These are phyloP conservation scores for Calyptommatus sinebrachiatus DNA, from an alignment of 2,113 vertebrate genomes.

Conservation along the genomic window DNA sequence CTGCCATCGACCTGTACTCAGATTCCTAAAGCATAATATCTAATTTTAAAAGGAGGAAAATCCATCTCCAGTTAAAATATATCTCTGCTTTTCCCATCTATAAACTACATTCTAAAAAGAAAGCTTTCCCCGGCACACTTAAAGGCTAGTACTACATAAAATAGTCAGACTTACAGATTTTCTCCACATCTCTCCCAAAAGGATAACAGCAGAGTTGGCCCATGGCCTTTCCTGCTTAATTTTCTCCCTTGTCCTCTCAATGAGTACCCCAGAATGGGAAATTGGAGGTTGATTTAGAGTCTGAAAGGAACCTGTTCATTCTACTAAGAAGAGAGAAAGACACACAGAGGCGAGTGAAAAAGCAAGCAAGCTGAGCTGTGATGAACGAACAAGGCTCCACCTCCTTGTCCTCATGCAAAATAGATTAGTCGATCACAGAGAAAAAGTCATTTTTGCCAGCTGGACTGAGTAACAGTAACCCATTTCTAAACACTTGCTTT, in stretches of 20 bases:
- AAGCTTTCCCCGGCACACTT: slow-evolving; percentile 15
- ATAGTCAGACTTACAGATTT: slow-evolving; percentile 86
- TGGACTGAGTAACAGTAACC: neutral
- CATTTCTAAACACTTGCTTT: neutral
- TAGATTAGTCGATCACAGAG: slow-evolving; percentile 36
- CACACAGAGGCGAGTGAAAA: slow-evolving; percentile 19
- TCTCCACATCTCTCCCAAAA: slow-evolving; percentile 87
- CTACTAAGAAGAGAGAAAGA: slow-evolving; percentile 26
- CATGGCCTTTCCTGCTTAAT: slow-evolving; percentile 76
- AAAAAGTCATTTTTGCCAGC: neutral
- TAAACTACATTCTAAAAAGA: slow-evolving; percentile 36
- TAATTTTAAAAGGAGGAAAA: neutral
- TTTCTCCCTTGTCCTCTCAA: slow-evolving; percentile 44
- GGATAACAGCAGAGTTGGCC: slow-evolving; percentile 97
- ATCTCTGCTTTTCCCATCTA: slow-evolving; percentile 4
- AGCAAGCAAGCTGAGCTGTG: slow-evolving; percentile 27
- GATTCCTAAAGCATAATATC: slow-evolving; percentile 17
- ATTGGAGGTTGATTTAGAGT: slow-evolving; percentile 29
- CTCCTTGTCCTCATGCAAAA: slow-evolving; percentile 68
- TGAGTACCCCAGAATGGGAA: slow-evolving; percentile 41
- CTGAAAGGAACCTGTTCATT: slow-evolving; percentile 43
- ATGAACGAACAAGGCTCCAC: slow-evolving; percentile 69
- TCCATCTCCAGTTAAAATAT: neutral
- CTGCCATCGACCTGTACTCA: slow-evolving; percentile 26
- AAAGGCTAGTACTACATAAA: neutral